Percentiles rank a stretch among this genome's conserved stretches.
These are phyloP conservation scores for Ceryle rudis DNA, from an alignment of 2,797 vertebrate species.

Conservation along the genomic window DNA sequence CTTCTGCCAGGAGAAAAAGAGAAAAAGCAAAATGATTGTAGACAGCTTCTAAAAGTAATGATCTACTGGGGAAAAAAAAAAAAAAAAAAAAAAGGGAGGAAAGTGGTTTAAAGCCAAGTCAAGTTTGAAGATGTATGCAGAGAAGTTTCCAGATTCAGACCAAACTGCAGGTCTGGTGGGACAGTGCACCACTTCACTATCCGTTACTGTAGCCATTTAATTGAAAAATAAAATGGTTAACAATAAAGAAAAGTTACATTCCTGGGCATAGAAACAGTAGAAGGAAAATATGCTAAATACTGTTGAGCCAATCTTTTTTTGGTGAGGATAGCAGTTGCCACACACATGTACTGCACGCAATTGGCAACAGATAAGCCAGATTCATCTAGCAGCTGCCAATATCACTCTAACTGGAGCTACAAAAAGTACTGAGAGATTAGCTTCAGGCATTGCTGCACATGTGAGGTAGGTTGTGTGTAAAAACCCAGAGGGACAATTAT, in stretches of 20 bases:
- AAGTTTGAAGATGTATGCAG: neutral
- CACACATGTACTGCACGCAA: neutral
- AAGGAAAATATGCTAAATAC: conserved; percentile 25
- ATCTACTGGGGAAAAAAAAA: neutral
- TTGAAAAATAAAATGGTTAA: neutral
- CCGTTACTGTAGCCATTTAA: neutral
- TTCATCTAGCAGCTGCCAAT: conserved; percentile 45
- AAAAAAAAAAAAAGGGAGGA: neutral
- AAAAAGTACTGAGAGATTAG: conserved; percentile 30
- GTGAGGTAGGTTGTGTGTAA: conserved; percentile 8
- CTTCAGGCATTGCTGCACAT: conserved; percentile 39
- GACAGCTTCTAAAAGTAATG: neutral
- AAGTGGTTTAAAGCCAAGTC: neutral
- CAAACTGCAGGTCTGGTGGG: neutral
- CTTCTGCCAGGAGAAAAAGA: neutral
- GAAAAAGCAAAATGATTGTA: neutral
- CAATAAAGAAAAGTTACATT: neutral
- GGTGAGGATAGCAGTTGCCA: conserved; percentile 60
- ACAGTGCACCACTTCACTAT: neutral
- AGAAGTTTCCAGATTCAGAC: neutral
- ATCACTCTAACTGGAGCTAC: conserved; percentile 43
- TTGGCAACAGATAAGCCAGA: conserved; percentile 48
- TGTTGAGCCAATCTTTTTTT: conserved; percentile 41
- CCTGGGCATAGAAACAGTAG: neutral
- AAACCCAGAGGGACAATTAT: conserved; percentile 36